These are phyloP conservation scores for Pocillopora meandrina DNA, from an alignment of 92 coral and sea anemone species.

Conservation along the genomic window DNA sequence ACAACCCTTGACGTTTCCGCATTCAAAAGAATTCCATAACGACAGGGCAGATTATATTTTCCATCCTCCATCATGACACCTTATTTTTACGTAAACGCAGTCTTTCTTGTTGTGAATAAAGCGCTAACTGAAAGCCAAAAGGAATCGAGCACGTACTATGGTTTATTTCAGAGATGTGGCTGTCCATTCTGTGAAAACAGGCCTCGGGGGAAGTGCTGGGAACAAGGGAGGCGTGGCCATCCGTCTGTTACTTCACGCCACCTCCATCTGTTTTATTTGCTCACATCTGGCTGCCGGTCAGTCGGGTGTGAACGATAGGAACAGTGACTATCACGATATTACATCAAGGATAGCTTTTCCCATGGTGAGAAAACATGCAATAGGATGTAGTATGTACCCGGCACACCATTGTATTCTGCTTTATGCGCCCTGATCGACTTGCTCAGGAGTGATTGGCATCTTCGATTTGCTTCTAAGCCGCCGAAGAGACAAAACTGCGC, in stretches of 20 bases:
- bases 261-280: constrained; percentile 95
- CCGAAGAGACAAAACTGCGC: no score
- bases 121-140: neutral
- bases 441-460: no score
- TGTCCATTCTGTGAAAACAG: constrained; percentile 94
- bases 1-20: no score
- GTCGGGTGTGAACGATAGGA: constrained; percentile 87
- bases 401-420: no score
- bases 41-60: no score
- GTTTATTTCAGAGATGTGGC: constrained; percentile 84
- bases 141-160: neutral
- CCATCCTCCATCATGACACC: no score
- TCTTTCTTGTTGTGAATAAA: neutral
- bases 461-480: no score
- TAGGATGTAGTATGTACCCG: no score
- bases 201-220: constrained; percentile 98
- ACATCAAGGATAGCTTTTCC: constrained; percentile 91
- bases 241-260: constrained; percentile 83
- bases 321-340: constrained; percentile 91
- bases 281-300: constrained; percentile 99
- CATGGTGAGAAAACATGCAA: constrained; percentile 63
- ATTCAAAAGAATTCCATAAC: no score
- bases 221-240: constrained; percentile 99
- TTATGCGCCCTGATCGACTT: no score
- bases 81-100: neutral